Percentiles rank a stretch among this genome's conserved stretches.
Conservation (phyloP, 2,888 invertebrate genomes). For the Lepidonotus clava region DNA sequence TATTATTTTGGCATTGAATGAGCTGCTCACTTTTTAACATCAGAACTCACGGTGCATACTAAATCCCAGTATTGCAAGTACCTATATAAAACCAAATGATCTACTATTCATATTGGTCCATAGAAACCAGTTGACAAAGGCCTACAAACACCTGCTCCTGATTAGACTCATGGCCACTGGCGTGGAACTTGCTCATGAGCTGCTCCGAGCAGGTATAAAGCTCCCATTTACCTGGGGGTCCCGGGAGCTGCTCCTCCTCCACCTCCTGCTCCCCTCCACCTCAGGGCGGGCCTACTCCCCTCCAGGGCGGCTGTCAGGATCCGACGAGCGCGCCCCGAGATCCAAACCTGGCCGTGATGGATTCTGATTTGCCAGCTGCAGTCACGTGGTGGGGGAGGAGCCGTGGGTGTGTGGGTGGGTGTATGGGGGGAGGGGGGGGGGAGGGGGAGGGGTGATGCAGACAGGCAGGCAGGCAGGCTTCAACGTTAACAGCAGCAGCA, state of each 20-base stretch:
- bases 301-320: neutral
- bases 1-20: no score
- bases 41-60: no score
- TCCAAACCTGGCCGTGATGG: neutral
- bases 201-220: no score
- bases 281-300: neutral
- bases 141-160: no score
- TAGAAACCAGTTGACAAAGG: no score
- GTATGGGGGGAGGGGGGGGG: neutral
- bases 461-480: neutral
- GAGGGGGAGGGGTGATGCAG: neutral
- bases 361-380: conserved; percentile 34
- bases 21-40: no score
- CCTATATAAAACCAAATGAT: no score
- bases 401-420: neutral
- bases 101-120: no score
- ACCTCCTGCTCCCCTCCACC: neutral
- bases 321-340: neutral
- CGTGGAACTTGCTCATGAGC: no score
- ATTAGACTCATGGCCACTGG: no score
- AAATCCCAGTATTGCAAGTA: no score
- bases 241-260: neutral
- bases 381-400: conserved; percentile 23
- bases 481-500: neutral
- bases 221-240: no score